Base-by-base conservation (phyloP, 2,888 invertebrate species). In the Drosophila kuntzei region DNA sequence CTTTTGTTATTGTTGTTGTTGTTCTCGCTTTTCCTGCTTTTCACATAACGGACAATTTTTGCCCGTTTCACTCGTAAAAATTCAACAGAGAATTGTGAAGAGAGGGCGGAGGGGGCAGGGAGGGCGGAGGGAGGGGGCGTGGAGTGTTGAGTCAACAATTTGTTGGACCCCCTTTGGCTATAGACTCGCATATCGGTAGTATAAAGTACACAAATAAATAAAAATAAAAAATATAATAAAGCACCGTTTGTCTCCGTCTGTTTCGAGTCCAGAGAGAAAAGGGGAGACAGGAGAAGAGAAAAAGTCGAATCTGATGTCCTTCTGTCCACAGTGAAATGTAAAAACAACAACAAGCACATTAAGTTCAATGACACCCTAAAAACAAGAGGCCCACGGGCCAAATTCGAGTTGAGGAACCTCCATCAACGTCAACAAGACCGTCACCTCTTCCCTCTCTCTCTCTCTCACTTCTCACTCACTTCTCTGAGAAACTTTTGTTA, bases 191-290 rank as follows among this genome's bases (percentile, higher is more conserved):
- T 84, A 84, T 84, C 74, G 82, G 70, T 78, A 46, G 77, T 78
- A 82, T 54, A 86, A 83, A 83, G 78, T 70, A 84, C 64, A 87
- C 80, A 84, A 84, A 87, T 81, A 87, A 87, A 84, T 84, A 79
- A 75, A 83, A 68, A 70, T 64, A 76, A n/a, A n/a, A n/a, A n/a
- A n/a, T n/a, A n/a, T n/a, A n/a, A n/a, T 69, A 79, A 67, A 73
- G 66, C 71, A 46, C 55, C 47, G 57, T 54, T 55, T 55, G 41
- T 53, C 53, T 41, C 41, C n/a, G 53, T 41, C 39, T 27, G n/a
- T 18, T 47, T 34, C 3, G 14, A 39, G 39, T 20, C 20, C 3
- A 20, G n/a, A 39, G 18, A 12, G 22, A 16, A 1, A 9, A 8
- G 9, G 9, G 11, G 9, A n/a, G 8, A 41, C 7, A 11, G 12